Percentiles rank a stretch among this genome's conserved stretches.
These are phyloP conservation scores for Vidua chalybeata DNA, from an alignment of 2,113 vertebrate genomes.

Conservation along the genomic window DNA sequence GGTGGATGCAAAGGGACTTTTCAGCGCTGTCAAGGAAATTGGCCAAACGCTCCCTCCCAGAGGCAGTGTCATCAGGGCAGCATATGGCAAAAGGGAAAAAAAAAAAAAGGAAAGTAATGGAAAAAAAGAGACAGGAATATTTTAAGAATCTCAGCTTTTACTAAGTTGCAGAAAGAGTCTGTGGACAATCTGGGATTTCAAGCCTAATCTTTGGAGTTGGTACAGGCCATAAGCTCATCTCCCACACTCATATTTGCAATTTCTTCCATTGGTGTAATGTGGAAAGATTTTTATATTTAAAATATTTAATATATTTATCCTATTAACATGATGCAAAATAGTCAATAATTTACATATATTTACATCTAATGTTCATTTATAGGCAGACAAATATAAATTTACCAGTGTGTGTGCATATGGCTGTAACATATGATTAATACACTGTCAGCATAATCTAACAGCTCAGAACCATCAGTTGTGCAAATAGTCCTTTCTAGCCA, in stretches of 20 bases:
- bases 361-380: constrained; percentile 68
- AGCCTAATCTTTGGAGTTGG: not conserved
- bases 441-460: constrained; percentile 63
- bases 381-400: constrained; percentile 66
- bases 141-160: not conserved
- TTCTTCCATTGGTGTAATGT: constrained; percentile 11
- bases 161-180: constrained; percentile 11
- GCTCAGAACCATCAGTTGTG: constrained; percentile 64
- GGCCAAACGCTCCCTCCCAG: not conserved
- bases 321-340: constrained; percentile 54
- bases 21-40: constrained; percentile 18
- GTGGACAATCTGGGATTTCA: constrained; percentile 23
- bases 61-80: not conserved
- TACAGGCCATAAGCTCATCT: constrained; percentile 40
- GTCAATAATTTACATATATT: constrained; percentile 70
- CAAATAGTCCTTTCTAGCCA: constrained; percentile 50
- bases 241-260: constrained; percentile 13
- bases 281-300: constrained; percentile 27
- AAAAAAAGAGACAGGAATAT: not conserved
- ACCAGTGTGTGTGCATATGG: constrained; percentile 67
- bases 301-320: constrained; percentile 61
- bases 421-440: constrained; percentile 71
- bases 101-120: not conserved
- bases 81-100: not conserved
- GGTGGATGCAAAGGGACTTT: constrained; percentile 22